Percentiles rank a stretch among this genome's conserved stretches.
These are phyloP conservation scores for Neria commutata DNA, from an alignment of 2,888 invertebrate species.

Conservation along the genomic window DNA sequence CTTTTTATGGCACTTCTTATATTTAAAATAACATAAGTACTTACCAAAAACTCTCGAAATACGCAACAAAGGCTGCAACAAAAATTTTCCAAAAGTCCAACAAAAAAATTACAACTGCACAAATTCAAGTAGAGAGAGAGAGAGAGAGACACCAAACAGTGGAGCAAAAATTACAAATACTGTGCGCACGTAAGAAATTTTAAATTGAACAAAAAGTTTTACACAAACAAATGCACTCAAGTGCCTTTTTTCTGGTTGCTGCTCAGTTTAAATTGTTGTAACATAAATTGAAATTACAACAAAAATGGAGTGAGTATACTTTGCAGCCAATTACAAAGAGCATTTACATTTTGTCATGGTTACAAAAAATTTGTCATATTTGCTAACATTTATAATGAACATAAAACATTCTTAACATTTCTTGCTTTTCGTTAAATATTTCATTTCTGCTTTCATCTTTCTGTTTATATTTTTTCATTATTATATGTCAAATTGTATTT, in stretches of 20 bases:
- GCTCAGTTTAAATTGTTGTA: neutral
- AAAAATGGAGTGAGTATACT: slow-evolving; percentile 1
- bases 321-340: slow-evolving; percentile 1
- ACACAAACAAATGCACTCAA: too few species aligned
- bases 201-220: slow-evolving; percentile 1
- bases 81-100: neutral
- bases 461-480: slow-evolving; percentile 22
- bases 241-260: too few species aligned
- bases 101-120: neutral
- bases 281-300: slow-evolving; percentile 1
- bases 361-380: neutral
- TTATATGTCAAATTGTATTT: slow-evolving; percentile 26
- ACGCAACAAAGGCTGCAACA: slow-evolving; percentile 9
- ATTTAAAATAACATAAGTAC: slow-evolving; percentile 4
- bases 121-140: slow-evolving; percentile 22
- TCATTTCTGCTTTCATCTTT: slow-evolving; percentile 43
- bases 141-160: neutral
- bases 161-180: slow-evolving; percentile 28
- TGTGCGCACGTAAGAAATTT: slow-evolving; percentile 47
- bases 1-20: too few species aligned
- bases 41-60: slow-evolving; percentile 21
- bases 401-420: slow-evolving; percentile 35
- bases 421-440: slow-evolving; percentile 58
- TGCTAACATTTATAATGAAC: neutral
- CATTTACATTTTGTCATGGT: neutral